A percentile compares a stretch with the other conserved stretches of the same genome.
Conservation (phyloP, 2,797 vertebrate species). For the Leuciscus waleckii region DNA sequence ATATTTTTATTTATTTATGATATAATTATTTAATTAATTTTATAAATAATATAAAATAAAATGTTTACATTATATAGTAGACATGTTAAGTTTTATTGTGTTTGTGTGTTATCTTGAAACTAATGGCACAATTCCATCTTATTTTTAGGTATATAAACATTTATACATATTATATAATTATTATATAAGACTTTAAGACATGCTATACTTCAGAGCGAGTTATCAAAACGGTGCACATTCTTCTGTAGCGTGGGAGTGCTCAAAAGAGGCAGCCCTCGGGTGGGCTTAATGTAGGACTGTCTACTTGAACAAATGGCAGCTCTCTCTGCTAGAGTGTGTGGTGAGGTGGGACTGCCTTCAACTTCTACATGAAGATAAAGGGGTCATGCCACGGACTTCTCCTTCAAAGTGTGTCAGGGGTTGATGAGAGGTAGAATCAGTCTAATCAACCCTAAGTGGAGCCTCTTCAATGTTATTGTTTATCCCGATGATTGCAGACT, state of each 20-base stretch:
- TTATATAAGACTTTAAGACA: conserved; percentile 1
- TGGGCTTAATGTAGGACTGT: not conserved
- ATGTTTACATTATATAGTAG: no score
- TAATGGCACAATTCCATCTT: not conserved
- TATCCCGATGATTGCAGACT: conserved; percentile 57
- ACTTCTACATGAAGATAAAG: not conserved
- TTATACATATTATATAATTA: not conserved
- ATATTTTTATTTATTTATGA: no score
- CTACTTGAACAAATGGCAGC: conserved; percentile 3
- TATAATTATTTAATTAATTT: no score
- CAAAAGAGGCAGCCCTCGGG: conserved; percentile 1
- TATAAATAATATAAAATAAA: no score
- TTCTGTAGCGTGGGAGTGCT: not conserved
- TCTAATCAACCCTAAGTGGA: conserved; percentile 58
- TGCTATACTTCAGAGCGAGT: not conserved
- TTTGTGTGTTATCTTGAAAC: not conserved
- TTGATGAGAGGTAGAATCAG: conserved; percentile 45
- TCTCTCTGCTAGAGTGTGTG: conserved; percentile 34
- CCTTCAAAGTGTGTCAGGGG: conserved; percentile 40
- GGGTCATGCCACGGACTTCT: conserved; percentile 12
- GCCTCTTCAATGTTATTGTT: conserved; percentile 56
- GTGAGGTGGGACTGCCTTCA: conserved; percentile 20
- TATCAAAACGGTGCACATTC: not conserved
- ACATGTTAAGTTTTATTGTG: no score
- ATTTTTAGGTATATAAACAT: not conserved